Evolutionary conservation across 2,888 invertebrate species (phyloP).

Genomic region (Cosmia pyralina): DNA sequence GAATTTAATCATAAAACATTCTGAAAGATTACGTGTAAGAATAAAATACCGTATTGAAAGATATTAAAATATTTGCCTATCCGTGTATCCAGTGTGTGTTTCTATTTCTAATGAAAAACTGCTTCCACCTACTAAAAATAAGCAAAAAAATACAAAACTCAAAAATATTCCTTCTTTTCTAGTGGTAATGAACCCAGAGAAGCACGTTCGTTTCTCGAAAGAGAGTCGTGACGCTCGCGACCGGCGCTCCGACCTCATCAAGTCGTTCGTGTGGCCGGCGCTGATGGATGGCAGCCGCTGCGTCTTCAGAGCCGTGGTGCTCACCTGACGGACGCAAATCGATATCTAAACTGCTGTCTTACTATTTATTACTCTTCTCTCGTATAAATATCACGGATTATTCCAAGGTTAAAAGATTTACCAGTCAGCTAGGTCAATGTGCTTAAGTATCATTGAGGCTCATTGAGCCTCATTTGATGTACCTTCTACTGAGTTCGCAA

Average conservation of each 20-base stretch:
- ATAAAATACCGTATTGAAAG: too few relatives aligned
- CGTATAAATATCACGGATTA: too few relatives aligned
- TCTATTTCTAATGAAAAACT: too few relatives aligned
- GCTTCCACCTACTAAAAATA: too few relatives aligned
- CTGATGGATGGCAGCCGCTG: conserved; percentile 94
- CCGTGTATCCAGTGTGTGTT: too few relatives aligned
- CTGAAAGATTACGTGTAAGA: too few relatives aligned
- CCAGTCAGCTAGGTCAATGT: background rate
- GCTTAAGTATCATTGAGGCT: background rate
- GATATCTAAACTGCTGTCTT: conserved; percentile 2
- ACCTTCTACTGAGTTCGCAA: too few relatives aligned
- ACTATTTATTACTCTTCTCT: conserved; percentile 8
- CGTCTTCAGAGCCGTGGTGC: conserved; percentile 96
- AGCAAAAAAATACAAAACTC: background rate
- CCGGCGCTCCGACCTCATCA: conserved; percentile 93
- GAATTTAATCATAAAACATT: too few relatives aligned
- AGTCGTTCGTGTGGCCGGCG: conserved; percentile 96
- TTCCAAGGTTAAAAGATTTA: too few relatives aligned
- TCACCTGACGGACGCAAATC: conserved; percentile 90
- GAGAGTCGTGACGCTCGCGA: conserved; percentile 91
- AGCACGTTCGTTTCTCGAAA: conserved; percentile 93
- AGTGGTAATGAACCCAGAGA: conserved; percentile 93
- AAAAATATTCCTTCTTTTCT: conserved; percentile 59
- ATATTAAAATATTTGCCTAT: too few relatives aligned
- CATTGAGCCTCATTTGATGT: background rate